Percentiles rank a stretch among this genome's conserved stretches.
phyloP scores from a whole-genome alignment of 2,797 vertebrate species.

The Nannoperca australis region DNA sequence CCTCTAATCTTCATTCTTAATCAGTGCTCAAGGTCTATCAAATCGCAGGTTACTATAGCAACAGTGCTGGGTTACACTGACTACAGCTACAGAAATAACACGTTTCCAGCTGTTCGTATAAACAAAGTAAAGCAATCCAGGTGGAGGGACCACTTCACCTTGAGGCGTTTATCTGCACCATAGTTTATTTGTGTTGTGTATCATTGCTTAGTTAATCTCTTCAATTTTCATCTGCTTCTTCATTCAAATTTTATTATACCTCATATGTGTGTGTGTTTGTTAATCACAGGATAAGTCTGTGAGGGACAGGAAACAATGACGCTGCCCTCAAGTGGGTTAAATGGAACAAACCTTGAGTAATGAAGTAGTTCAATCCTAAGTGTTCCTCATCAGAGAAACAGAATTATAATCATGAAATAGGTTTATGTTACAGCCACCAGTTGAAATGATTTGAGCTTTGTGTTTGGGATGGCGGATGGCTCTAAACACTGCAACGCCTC shows the following conservation, averaged over 20 bases:
- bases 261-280: too few species aligned
- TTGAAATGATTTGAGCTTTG: neutral
- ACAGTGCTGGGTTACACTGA: neutral
- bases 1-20: neutral
- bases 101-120: neutral
- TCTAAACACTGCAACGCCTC: neutral
- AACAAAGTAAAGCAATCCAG: neutral
- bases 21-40: neutral
- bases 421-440: neutral
- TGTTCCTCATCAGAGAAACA: too few species aligned
- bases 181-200: neutral
- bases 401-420: neutral
- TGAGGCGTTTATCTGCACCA: neutral
- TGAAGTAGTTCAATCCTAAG: too few species aligned
- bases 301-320: neutral
- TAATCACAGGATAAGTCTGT: constrained; percentile 5
- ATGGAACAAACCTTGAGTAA: neutral
- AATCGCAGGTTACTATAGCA: neutral
- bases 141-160: neutral
- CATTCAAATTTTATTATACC: too few species aligned
- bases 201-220: neutral
- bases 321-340: neutral
- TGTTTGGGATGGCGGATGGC: neutral
- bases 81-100: neutral
- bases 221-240: constrained; percentile 15